These are phyloP conservation scores for Yponomeuta malinellus DNA, from an alignment of 2,888 invertebrate species.

Conservation along the genomic window DNA sequence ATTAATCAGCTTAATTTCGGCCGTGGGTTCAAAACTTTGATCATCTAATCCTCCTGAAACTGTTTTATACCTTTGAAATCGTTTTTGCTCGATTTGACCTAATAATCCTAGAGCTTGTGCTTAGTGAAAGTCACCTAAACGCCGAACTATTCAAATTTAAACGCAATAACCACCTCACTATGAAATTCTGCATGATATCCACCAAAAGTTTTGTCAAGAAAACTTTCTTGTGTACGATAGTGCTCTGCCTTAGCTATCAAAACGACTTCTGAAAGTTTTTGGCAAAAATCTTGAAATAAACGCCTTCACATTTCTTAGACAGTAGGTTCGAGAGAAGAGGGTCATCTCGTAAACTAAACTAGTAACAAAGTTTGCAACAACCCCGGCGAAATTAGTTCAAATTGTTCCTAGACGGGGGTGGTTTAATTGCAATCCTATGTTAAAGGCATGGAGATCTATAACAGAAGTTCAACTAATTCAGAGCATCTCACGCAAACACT, in stretches of 20 bases:
- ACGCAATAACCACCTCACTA: too few species aligned
- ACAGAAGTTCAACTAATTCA: background rate
- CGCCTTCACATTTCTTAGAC: too few species aligned
- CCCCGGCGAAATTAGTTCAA: background rate
- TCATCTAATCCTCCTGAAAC: background rate
- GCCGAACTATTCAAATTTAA: too few species aligned
- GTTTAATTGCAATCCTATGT: constrained; percentile 11
- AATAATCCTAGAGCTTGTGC: too few species aligned
- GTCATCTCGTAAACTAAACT: background rate
- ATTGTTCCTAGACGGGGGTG: background rate
- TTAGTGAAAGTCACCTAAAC: too few species aligned
- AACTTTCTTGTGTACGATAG: too few species aligned
- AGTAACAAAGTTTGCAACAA: background rate
- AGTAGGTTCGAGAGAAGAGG: background rate
- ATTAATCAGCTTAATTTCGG: background rate
- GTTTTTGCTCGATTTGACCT: too few species aligned
- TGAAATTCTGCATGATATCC: too few species aligned
- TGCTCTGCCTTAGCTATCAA: too few species aligned
- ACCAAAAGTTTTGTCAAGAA: too few species aligned
- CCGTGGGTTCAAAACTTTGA: background rate
- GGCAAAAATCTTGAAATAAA: too few species aligned
- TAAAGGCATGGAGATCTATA: background rate
- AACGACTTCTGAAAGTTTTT: too few species aligned
- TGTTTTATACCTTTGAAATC: background rate
- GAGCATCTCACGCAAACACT: background rate